phyloP scores from a whole-genome alignment of 1,140 invertebrate species.

The Drosophila athabasca region DNA sequence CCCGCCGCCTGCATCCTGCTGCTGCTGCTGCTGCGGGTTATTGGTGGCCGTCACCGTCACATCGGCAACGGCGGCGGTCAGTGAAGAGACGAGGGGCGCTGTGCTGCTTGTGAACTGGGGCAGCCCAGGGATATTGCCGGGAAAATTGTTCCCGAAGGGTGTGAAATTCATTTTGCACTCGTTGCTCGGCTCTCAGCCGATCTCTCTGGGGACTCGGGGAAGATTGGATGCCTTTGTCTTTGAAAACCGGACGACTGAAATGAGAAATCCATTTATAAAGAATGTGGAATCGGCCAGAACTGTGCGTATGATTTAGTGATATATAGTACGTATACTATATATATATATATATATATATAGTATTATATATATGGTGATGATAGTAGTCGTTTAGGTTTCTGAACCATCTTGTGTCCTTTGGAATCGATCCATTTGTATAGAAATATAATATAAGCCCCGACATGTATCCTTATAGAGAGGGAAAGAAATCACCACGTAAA shows the following conservation, averaged over 20 bases:
- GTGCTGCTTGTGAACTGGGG: slow-evolving; percentile 87
- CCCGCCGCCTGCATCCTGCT: slow-evolving; percentile 52
- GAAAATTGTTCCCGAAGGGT: slow-evolving; percentile 87
- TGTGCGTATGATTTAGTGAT: too few relatives aligned
- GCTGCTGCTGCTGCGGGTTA: slow-evolving; percentile 63
- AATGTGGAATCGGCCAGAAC: too few relatives aligned
- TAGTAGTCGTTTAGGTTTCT: too few relatives aligned
- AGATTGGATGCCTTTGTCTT: slow-evolving; percentile 28
- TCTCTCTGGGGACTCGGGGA: background rate
- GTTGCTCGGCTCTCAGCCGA: slow-evolving; percentile 13
- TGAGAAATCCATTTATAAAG: background rate
- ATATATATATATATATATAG: too few relatives aligned
- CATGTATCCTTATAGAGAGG: too few relatives aligned
- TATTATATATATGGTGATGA: too few relatives aligned
- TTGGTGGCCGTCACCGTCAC: slow-evolving; percentile 61
- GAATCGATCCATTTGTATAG: too few relatives aligned
- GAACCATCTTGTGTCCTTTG: too few relatives aligned
- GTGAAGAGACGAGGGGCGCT: slow-evolving; percentile 74
- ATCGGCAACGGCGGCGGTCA: slow-evolving; percentile 68
- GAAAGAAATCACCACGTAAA: too few relatives aligned
- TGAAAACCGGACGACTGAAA: slow-evolving; percentile 39
- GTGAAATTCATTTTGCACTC: slow-evolving; percentile 87
- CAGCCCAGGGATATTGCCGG: slow-evolving; percentile 85
- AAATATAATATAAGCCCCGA: too few relatives aligned
- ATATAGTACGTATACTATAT: too few relatives aligned